Evolutionary conservation across 2,113 vertebrate genomes (phyloP), one percentile per base, ranked within the genome.

Genomic region (Corythoichthys intestinalis): DNA sequence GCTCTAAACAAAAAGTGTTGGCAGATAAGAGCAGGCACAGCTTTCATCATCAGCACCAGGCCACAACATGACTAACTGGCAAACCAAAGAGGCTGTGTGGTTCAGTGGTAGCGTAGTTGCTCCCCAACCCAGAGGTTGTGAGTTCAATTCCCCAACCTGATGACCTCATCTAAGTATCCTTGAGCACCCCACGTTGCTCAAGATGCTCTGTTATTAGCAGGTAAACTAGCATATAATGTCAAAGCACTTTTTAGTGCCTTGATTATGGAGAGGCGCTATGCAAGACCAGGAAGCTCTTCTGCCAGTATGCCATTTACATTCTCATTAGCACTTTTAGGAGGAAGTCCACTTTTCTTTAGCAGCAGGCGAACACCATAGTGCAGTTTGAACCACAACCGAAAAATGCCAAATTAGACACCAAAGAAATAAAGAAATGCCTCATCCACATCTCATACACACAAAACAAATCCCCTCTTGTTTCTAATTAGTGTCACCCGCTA

Each of bases 401-500:
- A 52, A 66, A 44, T 37, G 48, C 20, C n/a, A 13, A 14, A 63
- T 11, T 47, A 6, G 11, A 12, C 41, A 63, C 44, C 13, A 63
- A 63, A 20, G 41, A 49, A 61, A 14, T 65, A 34, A 63, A 65
- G 68, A 46, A 69, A 47, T 28, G 65, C 37, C 44, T 73, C 39
- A 57, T 28, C 46, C 4, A 4, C 28, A 41, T 65, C 39, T 67
- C 66, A 76, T 57, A 41, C 54, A 67, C 37, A 47, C 49, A 60
- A 20, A 46, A 46, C 61, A 47, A 34, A 63, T 47, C 8, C 15
- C 70, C 52, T 69, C 48, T 57, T 37, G 13, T 35, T 65, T 71
- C 71, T 79, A 90, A 85, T 88, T 91, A 89, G 85, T 79, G 84
- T 88, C 75, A 85, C 85, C 82, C 79, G 61, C 82, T 52, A 47